These are phyloP conservation scores for Albula goreensis DNA, from an alignment of 2,113 vertebrate genomes.

Conservation along the genomic window DNA sequence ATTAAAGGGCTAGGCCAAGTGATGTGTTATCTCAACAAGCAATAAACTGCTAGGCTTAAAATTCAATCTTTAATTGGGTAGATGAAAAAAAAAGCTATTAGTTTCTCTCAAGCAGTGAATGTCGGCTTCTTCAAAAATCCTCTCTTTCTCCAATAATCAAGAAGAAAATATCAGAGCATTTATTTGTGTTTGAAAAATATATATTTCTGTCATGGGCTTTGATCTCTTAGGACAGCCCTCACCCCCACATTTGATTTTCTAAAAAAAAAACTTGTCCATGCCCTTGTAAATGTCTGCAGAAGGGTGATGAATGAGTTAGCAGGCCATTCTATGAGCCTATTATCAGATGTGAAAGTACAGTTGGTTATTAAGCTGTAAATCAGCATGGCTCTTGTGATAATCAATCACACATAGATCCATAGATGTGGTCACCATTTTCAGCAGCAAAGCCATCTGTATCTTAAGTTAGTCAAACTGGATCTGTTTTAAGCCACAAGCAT, in stretches of 20 bases:
- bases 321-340: no score
- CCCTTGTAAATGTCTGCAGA: background rate
- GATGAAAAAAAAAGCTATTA: slow-evolving; percentile 69
- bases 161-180: slow-evolving; percentile 30
- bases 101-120: slow-evolving; percentile 55
- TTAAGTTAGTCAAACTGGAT: no score
- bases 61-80: slow-evolving; percentile 64
- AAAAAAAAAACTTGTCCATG: background rate
- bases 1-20: slow-evolving; percentile 57
- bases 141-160: slow-evolving; percentile 46
- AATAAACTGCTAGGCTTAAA: slow-evolving; percentile 62
- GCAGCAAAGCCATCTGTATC: no score
- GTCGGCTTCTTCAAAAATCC: slow-evolving; percentile 43
- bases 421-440: no score
- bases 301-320: no score
- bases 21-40: slow-evolving; percentile 62
- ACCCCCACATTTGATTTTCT: background rate
- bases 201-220: slow-evolving; percentile 12
- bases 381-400: no score
- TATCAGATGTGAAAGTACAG: no score
- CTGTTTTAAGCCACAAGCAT: background rate
- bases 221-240: background rate
- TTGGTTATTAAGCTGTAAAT: no score
- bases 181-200: slow-evolving; percentile 31
- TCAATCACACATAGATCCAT: no score